Conservation (phyloP, 2,888 invertebrate species). For the Drosophila lutescens region DNA sequence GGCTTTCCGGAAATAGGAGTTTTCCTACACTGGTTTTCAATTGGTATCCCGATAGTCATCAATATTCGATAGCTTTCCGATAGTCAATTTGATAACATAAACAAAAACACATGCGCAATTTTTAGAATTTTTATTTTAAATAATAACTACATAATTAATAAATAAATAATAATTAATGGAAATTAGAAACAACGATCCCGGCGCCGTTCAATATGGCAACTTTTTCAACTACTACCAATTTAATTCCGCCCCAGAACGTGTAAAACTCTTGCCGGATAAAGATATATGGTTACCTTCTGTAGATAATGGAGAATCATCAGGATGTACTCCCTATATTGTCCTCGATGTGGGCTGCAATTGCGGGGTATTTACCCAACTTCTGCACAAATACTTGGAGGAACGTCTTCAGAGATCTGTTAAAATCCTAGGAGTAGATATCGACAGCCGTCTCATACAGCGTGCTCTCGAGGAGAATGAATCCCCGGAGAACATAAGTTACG, state of each 20-base stretch:
- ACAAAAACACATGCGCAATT: no score
- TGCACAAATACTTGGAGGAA: slow-evolving; percentile 58
- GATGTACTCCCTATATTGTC: slow-evolving; percentile 84
- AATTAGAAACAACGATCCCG: slow-evolving; percentile 87
- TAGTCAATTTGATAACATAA: no score
- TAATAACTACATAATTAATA: no score
- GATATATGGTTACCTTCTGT: slow-evolving; percentile 44
- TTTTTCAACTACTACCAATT: slow-evolving; percentile 95
- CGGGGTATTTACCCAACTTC: slow-evolving; percentile 88
- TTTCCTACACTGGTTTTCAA: not conserved
- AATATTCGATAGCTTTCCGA: no score
- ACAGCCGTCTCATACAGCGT: slow-evolving; percentile 88
- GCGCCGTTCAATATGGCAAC: slow-evolving; percentile 91
- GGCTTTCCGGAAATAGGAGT: not conserved
- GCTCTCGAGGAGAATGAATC: slow-evolving; percentile 86
- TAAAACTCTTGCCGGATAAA: slow-evolving; percentile 86
- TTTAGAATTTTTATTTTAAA: no score
- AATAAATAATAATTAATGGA: no score
- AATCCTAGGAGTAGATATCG: slow-evolving; percentile 90
- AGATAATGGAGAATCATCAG: not conserved
- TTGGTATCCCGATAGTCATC: no score
- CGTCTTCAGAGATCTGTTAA: slow-evolving; percentile 56
- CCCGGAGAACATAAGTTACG: slow-evolving; percentile 85
- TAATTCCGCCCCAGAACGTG: slow-evolving; percentile 89
- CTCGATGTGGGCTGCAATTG: slow-evolving; percentile 89